Evolutionary conservation across 2,797 vertebrate species (phyloP).

Genomic region (Heterohyrax brucei): DNA sequence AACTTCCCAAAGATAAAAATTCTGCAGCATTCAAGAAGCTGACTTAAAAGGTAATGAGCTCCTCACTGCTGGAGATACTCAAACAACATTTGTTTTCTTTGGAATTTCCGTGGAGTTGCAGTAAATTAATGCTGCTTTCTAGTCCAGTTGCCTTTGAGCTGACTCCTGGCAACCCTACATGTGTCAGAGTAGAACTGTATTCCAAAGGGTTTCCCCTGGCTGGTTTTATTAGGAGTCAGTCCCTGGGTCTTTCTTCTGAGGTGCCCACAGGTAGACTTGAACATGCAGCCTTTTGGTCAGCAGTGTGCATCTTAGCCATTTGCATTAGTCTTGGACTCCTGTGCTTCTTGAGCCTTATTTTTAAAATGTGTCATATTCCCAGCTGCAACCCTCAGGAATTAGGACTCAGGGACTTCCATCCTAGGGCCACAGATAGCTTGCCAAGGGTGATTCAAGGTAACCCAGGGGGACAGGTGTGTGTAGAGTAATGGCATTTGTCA

Average conservation of each 20-base stretch:
- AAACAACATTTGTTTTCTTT: neutral
- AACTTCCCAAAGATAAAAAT: neutral
- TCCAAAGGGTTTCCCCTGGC: neutral
- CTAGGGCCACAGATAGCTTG: neutral
- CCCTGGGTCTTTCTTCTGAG: neutral
- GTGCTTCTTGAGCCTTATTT: neutral
- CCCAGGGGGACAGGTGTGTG: rapidly evolving
- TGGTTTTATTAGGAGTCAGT: too few relatives aligned
- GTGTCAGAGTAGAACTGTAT: neutral
- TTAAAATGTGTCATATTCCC: neutral
- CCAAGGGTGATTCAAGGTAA: neutral
- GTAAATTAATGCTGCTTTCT: neutral
- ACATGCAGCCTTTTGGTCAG: neutral
- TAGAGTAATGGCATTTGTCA: neutral
- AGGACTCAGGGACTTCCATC: neutral
- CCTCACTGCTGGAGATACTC: rapidly evolving
- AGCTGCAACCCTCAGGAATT: neutral
- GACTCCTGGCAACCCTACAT: neutral
- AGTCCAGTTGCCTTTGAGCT: neutral
- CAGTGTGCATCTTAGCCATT: neutral
- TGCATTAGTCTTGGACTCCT: neutral
- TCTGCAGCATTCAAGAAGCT: neutral
- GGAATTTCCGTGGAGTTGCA: neutral
- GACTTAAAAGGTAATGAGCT: rapidly evolving
- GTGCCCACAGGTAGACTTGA: neutral